A percentile compares a stretch with the other conserved stretches of the same genome.
Conservation (phyloP, 2,113 vertebrate species). For the Chlorodrepanis virens region DNA sequence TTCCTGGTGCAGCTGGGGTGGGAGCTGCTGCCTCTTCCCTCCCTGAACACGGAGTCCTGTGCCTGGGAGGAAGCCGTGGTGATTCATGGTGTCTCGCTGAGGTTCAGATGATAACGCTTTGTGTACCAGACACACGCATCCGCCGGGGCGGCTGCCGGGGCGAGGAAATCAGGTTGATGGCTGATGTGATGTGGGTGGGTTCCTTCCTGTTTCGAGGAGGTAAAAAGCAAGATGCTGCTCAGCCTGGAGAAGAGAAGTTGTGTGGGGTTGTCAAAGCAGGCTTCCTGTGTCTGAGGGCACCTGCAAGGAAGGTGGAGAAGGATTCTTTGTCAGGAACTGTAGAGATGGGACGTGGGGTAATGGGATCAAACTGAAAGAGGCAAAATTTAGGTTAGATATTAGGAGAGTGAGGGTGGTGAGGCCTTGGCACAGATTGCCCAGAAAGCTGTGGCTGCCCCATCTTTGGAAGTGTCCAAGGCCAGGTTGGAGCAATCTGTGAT, state of each 20-base stretch:
- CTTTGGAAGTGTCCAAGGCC: not conserved
- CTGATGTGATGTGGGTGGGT: not conserved
- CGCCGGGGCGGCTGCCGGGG: not conserved
- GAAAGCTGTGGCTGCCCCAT: not conserved
- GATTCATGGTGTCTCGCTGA: not conserved
- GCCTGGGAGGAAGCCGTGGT: not conserved
- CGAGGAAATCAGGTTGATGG: not conserved
- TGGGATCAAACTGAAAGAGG: not conserved
- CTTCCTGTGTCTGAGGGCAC: not conserved
- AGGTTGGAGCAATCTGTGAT: not conserved
- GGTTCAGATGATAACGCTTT: not conserved
- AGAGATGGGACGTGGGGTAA: not conserved
- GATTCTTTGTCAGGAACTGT: not conserved
- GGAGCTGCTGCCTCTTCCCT: conserved; percentile 2
- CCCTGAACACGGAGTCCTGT: not conserved
- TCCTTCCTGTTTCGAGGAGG: not conserved
- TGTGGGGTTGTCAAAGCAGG: not conserved
- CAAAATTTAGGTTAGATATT: not conserved
- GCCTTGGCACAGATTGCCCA: not conserved
- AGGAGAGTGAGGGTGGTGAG: not conserved
- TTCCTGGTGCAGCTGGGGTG: not conserved
- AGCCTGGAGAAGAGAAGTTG: not conserved
- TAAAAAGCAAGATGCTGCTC: not conserved
- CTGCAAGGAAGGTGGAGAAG: not conserved
- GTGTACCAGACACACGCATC: not conserved